These are phyloP conservation scores for Cryptocheilus praepositus DNA, from an alignment of 2,888 invertebrate genomes.

Conservation along the genomic window DNA sequence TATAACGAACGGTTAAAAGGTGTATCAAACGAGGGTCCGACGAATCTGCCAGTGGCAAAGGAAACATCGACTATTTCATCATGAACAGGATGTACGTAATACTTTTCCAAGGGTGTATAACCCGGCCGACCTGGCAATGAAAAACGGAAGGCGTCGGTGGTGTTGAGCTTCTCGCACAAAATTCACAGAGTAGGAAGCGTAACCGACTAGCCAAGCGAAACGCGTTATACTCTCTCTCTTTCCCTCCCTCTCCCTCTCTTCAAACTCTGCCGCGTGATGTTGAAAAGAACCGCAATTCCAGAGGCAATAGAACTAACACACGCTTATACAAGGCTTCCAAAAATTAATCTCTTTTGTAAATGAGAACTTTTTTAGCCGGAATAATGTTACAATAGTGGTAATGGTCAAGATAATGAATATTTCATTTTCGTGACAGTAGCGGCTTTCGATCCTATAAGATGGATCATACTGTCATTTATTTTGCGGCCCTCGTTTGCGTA, in stretches of 20 bases:
- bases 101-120: slow-evolving; percentile 31
- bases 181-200: slow-evolving; percentile 52
- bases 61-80: slow-evolving; percentile 45
- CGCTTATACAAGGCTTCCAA: no score
- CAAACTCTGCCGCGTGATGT: slow-evolving; percentile 8
- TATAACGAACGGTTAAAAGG: no score
- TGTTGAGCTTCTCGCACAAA: slow-evolving; percentile 36
- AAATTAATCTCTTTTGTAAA: no score
- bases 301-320: background rate
- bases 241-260: slow-evolving; percentile 9
- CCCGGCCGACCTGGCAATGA: slow-evolving; percentile 3
- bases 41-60: slow-evolving; percentile 7
- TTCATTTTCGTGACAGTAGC: no score
- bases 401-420: no score
- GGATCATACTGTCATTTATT: no score
- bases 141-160: background rate
- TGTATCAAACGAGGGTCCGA: no score
- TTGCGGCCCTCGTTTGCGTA: no score
- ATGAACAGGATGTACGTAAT: slow-evolving; percentile 48
- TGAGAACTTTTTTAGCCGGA: no score
- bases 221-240: slow-evolving; percentile 50
- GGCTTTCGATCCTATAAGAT: no score
- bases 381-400: no score
- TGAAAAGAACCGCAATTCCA: background rate
- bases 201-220: slow-evolving; percentile 54